Evolutionary conservation across 1,140 invertebrate genomes (phyloP), one percentile per base, ranked within the genome.

Genomic region (Drosophila seguyi): DNA sequence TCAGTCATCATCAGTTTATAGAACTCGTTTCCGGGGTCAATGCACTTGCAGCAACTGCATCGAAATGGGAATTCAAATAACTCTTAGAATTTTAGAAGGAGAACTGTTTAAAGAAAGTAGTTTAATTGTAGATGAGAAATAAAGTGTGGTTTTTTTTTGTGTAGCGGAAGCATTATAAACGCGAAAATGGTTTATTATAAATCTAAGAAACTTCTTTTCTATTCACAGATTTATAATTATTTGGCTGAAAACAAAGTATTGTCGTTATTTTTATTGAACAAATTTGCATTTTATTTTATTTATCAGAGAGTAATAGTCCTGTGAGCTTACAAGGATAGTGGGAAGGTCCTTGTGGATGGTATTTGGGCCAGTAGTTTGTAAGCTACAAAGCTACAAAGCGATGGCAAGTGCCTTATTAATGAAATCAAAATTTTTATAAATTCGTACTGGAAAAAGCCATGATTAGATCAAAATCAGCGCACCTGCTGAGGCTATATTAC

Each of bases 21-120:
- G 75, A 88, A 83, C 84, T 83, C 42, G 83, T 88, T 87, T 83
- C 41, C 29, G 55, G 59, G 83, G 81, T 83, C 79, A 83, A 55
- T 55, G 84, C 86, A 88, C 84, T 42, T 72, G 22, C n/a, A 16
- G 25, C 22, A 45, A 65, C 20, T 72, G 67, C 44, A 72, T 36
- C 38, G 29, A 22, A 55, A 47, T 66, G 8, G 8, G 38, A 61
- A 41, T 22, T 29, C 56, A 29, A 57, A 57, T 42, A n/a, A n/a
- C 36, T 22, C 11, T 44, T 36, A 11, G n/a, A 45, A 45, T 10
- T 36, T 27, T 13, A 14, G 18, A 18, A n/a, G 2, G 5, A 34
- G 11, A 38, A 34, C 25, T 59, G 27, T 10, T 11, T 63, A 5
- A 3, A 22, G 11, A 25, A 34, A 42, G 20, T 42, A 42, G 6